Conservation (phyloP, 2,113 vertebrate species). For the Anarrhichthys ocellatus region DNA sequence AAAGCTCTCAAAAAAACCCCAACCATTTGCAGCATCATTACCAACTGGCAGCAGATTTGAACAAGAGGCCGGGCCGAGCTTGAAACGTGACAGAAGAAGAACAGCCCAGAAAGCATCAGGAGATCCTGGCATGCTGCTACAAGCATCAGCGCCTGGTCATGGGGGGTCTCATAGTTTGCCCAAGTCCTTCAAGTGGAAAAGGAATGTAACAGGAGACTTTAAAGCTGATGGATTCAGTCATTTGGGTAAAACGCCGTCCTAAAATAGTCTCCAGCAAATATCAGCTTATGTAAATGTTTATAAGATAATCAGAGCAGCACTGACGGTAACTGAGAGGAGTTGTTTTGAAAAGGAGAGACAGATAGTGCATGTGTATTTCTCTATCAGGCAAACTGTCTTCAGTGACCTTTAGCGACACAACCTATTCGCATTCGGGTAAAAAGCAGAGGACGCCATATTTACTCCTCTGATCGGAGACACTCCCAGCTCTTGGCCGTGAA, state of each 20-base stretch:
- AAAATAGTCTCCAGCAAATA: constrained; percentile 65
- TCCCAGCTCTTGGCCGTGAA: constrained; percentile 76
- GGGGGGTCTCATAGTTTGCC: constrained; percentile 67
- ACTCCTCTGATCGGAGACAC: constrained; percentile 63
- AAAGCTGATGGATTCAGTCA: constrained; percentile 63
- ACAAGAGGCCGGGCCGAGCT: constrained; percentile 22
- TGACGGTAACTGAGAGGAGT: constrained; percentile 15
- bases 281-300: constrained; percentile 75
- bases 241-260: constrained; percentile 43
- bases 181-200: constrained; percentile 65
- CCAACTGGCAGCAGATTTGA: constrained; percentile 36
- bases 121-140: constrained; percentile 76
- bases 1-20: neutral
- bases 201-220: constrained; percentile 69
- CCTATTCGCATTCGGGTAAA: constrained; percentile 28
- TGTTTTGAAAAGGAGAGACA: constrained; percentile 49
- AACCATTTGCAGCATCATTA: constrained; percentile 34
- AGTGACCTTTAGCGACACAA: constrained; percentile 23
- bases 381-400: constrained; percentile 15
- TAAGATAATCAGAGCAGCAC: constrained; percentile 54
- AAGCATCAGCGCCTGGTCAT: constrained; percentile 70
- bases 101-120: constrained; percentile 47
- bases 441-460: constrained; percentile 37
- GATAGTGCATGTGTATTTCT: neutral
- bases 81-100: constrained; percentile 47